Evolutionary conservation across 1,140 invertebrate species (phyloP).

Genomic region (Leptinotarsa defecta): DNA sequence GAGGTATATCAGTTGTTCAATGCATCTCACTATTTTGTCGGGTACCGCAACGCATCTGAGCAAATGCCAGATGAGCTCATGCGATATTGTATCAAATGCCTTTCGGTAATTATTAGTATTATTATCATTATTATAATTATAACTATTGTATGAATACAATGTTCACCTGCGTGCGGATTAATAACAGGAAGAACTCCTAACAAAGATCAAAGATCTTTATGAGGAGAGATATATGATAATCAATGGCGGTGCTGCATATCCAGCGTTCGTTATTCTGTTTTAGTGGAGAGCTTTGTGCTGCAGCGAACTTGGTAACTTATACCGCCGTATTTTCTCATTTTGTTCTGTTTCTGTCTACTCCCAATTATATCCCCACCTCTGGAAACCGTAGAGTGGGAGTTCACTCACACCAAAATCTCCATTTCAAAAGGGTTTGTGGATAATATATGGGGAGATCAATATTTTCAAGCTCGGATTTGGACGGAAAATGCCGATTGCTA

Average conservation of each 20-base stretch:
- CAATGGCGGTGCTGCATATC: slow-evolving; percentile 13
- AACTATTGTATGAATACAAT: no score
- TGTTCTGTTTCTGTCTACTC: slow-evolving; percentile 47
- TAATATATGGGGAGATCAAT: slow-evolving; percentile 40
- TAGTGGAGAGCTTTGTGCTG: slow-evolving; percentile 15
- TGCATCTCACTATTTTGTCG: no score
- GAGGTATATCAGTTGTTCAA: no score
- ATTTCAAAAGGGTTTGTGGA: slow-evolving; percentile 47
- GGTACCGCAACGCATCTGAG: no score
- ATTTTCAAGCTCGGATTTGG: slow-evolving; percentile 33
- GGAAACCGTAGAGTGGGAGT: slow-evolving; percentile 34
- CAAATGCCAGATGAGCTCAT: no score
- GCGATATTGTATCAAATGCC: no score
- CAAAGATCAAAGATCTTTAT: no score
- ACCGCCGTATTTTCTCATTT: slow-evolving; percentile 41
- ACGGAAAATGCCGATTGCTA: slow-evolving; percentile 31
- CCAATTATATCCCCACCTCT: slow-evolving; percentile 43
- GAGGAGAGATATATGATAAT: slow-evolving; percentile 7
- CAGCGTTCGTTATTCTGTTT: slow-evolving; percentile 15
- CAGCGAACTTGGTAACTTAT: slow-evolving; percentile 19
- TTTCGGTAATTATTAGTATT: no score
- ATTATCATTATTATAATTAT: no score
- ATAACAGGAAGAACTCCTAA: no score
- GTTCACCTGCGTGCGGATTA: no score
- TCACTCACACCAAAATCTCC: slow-evolving; percentile 42